phyloP scores from a whole-genome alignment of 2,888 invertebrate species.

The Emmelina monodactyla region DNA sequence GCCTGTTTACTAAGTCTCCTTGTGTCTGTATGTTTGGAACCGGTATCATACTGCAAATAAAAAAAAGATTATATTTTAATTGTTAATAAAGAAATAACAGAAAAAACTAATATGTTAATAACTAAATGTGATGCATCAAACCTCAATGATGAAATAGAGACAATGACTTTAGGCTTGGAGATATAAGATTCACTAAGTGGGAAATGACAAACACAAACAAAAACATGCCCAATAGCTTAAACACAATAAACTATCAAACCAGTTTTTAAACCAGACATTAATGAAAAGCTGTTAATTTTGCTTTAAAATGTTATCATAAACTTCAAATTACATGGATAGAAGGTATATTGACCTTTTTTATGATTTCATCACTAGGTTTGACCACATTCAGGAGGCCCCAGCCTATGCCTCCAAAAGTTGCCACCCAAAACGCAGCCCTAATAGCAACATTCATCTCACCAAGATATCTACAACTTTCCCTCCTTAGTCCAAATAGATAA shows the following conservation, averaged over 20 bases:
- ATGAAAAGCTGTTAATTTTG: too few species aligned
- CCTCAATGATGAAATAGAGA: constrained; percentile 24
- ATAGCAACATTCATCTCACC: constrained; percentile 58
- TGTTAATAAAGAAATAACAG: constrained; percentile 14
- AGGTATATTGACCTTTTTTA: constrained; percentile 52
- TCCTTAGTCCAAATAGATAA: constrained; percentile 64
- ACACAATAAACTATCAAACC: background rate
- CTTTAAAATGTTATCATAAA: constrained; percentile 21
- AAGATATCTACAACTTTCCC: constrained; percentile 44
- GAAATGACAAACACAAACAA: constrained; percentile 1
- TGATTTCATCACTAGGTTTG: constrained; percentile 63
- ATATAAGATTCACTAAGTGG: background rate
- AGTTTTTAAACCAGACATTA: constrained; percentile 1
- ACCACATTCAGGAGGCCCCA: constrained; percentile 66
- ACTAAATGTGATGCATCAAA: constrained; percentile 31
- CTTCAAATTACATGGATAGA: constrained; percentile 18
- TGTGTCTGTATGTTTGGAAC: constrained; percentile 39
- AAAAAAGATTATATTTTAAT: constrained; percentile 4
- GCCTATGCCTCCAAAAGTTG: constrained; percentile 67
- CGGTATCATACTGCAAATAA: constrained; percentile 40
- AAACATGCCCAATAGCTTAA: background rate
- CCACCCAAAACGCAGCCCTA: constrained; percentile 65
- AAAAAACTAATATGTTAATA: constrained; percentile 15
- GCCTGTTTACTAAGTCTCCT: constrained; percentile 33
- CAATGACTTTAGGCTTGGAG: background rate